Percentiles rank a stretch among this genome's conserved stretches.
phyloP scores from a whole-genome alignment of 2,113 vertebrate species.

The Eubucco bourcierii region DNA sequence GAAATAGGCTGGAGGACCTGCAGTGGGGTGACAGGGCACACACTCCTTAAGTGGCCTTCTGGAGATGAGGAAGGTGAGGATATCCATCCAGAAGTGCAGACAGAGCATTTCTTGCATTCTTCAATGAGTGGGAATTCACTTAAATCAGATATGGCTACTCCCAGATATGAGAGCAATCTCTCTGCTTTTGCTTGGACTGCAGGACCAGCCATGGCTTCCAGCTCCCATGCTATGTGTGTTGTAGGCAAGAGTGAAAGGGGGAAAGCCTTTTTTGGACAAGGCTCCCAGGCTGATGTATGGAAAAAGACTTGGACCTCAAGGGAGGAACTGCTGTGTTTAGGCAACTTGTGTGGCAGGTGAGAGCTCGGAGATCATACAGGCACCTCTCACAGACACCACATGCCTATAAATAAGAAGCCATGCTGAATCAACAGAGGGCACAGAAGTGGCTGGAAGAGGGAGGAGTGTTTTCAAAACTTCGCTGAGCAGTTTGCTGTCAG shows the following conservation, averaged over 20 bases:
- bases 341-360: neutral
- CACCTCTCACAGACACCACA: neutral
- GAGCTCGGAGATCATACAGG: neutral
- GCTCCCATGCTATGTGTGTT: accelerated
- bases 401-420: neutral
- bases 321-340: neutral
- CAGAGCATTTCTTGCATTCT: neutral
- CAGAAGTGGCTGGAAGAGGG: neutral
- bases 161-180: neutral
- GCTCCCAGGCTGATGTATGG: neutral
- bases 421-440: neutral
- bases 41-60: neutral
- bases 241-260: neutral
- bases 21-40: neutral
- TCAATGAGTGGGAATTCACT: neutral
- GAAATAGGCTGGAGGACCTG: neutral
- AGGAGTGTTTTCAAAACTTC: neutral
- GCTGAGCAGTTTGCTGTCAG: neutral
- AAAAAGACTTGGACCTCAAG: neutral
- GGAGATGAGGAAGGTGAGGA: neutral
- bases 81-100: neutral
- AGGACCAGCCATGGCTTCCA: neutral
- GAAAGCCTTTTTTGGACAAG: neutral
- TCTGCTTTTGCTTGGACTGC: neutral
- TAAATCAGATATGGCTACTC: neutral